Conservation (phyloP, 2,888 invertebrate genomes). For the Perithous albicinctus region DNA sequence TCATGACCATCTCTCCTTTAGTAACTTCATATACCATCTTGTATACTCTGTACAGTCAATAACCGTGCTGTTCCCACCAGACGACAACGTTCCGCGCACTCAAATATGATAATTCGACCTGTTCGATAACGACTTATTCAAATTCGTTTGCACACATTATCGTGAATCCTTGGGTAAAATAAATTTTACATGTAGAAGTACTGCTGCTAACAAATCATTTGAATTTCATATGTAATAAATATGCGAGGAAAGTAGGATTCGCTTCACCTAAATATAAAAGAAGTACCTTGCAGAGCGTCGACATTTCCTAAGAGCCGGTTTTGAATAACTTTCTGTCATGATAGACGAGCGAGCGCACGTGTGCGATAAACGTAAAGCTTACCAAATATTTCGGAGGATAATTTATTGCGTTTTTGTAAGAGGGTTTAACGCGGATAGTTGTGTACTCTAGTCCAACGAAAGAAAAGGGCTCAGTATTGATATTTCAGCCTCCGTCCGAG, state of each 20-base stretch:
- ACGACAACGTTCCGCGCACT: constrained; percentile 13
- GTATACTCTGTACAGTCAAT: neutral
- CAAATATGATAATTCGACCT: constrained; percentile 44
- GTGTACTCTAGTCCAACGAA: neutral
- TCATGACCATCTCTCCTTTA: neutral
- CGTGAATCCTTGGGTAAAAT: neutral
- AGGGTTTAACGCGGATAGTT: neutral
- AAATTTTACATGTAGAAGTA: constrained; percentile 4
- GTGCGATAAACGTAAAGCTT: neutral
- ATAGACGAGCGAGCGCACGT: neutral
- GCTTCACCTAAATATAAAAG: neutral
- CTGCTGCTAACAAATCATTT: neutral
- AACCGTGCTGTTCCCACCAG: neutral
- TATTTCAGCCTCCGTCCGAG: constrained; percentile 4
- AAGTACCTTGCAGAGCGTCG: neutral
- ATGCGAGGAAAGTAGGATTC: neutral
- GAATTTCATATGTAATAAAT: constrained; percentile 35
- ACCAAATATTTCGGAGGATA: constrained; percentile 8
- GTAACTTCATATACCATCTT: neutral
- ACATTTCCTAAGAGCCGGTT: neutral
- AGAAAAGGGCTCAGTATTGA: constrained; percentile 1
- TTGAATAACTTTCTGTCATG: constrained; percentile 20
- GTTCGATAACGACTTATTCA: constrained; percentile 41
- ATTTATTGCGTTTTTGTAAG: neutral
- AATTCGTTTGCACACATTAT: constrained; percentile 29